These are phyloP conservation scores for Trachymyrmex septentrionalis DNA, from an alignment of 1,140 invertebrate species.

Conservation along the genomic window DNA sequence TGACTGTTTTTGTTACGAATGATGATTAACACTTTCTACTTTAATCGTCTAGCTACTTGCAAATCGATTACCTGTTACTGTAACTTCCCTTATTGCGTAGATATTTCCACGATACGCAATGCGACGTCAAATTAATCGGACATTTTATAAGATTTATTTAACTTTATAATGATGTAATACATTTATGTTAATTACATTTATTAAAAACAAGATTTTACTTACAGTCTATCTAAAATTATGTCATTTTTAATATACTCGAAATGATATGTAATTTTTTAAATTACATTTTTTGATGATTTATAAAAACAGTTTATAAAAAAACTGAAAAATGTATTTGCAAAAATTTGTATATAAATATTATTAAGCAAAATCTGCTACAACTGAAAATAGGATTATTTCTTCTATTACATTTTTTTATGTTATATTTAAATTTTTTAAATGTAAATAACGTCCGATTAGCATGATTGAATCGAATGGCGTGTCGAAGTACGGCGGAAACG, in stretches of 20 bases:
- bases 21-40: conserved; percentile 58
- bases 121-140: conserved; percentile 45
- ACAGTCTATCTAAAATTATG: background rate
- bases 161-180: background rate
- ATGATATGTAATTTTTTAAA: background rate
- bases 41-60: conserved; percentile 68
- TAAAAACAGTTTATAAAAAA: no score
- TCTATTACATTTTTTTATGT: background rate
- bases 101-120: conserved; percentile 42
- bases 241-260: conserved; percentile 2
- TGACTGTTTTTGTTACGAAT: conserved; percentile 56
- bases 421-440: conserved; percentile 12
- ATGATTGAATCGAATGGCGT: conserved; percentile 49
- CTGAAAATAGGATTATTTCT: no score
- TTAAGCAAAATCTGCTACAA: no score
- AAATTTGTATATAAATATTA: no score
- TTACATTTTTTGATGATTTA: background rate
- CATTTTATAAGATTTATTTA: background rate
- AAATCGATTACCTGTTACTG: conserved; percentile 69
- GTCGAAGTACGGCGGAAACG: conserved; percentile 72
- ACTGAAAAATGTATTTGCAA: no score
- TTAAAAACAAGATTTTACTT: background rate
- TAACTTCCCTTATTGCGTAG: conserved; percentile 72
- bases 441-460: conserved; percentile 47
- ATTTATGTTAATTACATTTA: conserved; percentile 12